phyloP scores from a whole-genome alignment of 2,797 vertebrate genomes.

The Chelmon rostratus region DNA sequence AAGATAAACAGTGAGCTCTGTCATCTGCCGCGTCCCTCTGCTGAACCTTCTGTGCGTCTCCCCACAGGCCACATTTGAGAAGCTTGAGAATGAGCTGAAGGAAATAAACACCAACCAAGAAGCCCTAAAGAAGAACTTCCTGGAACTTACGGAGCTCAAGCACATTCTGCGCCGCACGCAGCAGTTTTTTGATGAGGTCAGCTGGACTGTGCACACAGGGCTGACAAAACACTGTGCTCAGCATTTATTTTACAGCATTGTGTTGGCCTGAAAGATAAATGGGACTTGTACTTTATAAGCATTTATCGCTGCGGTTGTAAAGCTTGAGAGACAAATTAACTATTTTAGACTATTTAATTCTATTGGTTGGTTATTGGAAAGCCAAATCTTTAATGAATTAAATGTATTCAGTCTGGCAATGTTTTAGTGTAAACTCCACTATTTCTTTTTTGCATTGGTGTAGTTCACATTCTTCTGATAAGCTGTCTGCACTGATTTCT shows the following conservation, averaged over 20 bases:
- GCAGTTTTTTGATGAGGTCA: constrained; percentile 99
- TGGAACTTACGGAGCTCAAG: constrained; percentile 97
- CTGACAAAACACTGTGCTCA: background rate
- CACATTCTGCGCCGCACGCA: constrained; percentile 98
- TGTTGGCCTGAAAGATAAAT: background rate
- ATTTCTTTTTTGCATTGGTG: background rate
- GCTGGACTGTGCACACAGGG: constrained; percentile 55
- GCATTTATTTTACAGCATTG: background rate
- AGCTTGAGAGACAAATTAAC: background rate
- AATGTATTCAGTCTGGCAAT: background rate
- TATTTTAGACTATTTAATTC: too few relatives aligned
- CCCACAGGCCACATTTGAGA: constrained; percentile 95
- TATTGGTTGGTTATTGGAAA: background rate
- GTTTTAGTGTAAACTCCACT: background rate
- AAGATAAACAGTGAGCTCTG: background rate
- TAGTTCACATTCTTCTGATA: constrained; percentile 2
- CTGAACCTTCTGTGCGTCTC: constrained; percentile 12
- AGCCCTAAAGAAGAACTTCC: constrained; percentile 97
- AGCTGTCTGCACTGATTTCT: background rate
- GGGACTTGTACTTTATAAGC: background rate
- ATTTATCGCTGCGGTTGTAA: background rate
- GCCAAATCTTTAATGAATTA: background rate
- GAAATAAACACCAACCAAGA: constrained; percentile 99
- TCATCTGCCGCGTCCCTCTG: background rate
- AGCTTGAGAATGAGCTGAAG: constrained; percentile 97